Conservation (phyloP, 2,797 vertebrate genomes). For the Clarias fuscus region DNA sequence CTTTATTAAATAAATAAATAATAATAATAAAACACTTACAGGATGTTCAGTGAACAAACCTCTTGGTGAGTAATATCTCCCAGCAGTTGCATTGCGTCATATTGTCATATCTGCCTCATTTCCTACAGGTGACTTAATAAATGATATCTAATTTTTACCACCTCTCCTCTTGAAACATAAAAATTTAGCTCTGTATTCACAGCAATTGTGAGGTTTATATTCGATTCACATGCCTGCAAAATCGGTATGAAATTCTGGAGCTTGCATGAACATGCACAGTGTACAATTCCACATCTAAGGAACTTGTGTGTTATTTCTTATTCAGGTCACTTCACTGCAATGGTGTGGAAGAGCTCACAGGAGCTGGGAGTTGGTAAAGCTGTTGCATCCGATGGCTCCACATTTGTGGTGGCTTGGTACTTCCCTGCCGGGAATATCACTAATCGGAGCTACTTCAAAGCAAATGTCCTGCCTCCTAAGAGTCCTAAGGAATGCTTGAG, state of each 20-base stretch:
- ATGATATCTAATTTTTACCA: conserved; percentile 18
- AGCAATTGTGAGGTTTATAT: conserved; percentile 27
- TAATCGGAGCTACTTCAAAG: conserved; percentile 92
- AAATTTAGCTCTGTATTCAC: conserved; percentile 42
- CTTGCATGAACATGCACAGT: not conserved
- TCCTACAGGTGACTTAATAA: not conserved
- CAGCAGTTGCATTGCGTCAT: not conserved
- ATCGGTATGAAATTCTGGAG: not conserved
- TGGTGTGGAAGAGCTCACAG: conserved; percentile 94
- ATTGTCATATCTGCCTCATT: not conserved
- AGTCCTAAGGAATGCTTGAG: conserved; percentile 60
- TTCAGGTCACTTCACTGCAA: conserved; percentile 96
- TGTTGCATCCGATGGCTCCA: conserved; percentile 87
- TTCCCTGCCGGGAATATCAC: conserved; percentile 95
- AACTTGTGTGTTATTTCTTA: conserved; percentile 20
- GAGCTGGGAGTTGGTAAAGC: conserved; percentile 93
- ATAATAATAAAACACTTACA: not conserved
- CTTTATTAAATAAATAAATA: no score
- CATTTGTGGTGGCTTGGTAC: conserved; percentile 95
- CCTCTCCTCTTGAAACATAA: conserved; percentile 7
- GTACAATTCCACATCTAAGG: not conserved
- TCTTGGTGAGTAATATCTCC: conserved; percentile 20
- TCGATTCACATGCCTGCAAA: not conserved
- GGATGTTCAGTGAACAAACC: conserved; percentile 24
- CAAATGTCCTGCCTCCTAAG: conserved; percentile 87